Evolutionary conservation across 2,888 invertebrate genomes (phyloP), one percentile per base, ranked within the genome.

Genomic region (Hirtodrosophila cameraria): DNA sequence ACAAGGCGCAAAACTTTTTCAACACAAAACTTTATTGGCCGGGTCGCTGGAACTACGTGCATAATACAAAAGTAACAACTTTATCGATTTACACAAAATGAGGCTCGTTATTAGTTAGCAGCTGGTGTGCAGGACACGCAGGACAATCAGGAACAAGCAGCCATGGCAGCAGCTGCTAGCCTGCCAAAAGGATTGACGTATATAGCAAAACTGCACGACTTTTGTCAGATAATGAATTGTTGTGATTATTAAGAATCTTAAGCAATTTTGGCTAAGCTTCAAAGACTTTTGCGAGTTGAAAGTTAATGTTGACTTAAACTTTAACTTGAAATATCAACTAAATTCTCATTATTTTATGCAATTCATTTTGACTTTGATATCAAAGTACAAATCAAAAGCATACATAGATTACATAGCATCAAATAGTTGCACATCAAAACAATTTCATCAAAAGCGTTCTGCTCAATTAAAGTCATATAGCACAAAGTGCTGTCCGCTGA

Each of bases 31-130:
- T 70, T 73, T 67, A 73, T 69, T 59, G 69, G 74, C 36, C 48
- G 74, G 53, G 62, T 46, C 52, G 49, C 38, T 13, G 31, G 38
- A 73, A 52, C 59, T 70, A 72, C 69, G 75, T 71, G 74, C 63
- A 68, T 62, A 70, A 67, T 73, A 60, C 54, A 60, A 64, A 60
- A 66, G 76, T 78, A 76, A 75, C 81, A 84, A 86, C 83, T 84
- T 84, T 84, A 86, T 84, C 84, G 83, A 84, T 84, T 84, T 78
- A 60, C 72, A 76, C 81, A 67, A 83, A 76, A 74, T 79, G 81
- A 83, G 77, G 69, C 83, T 85, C 80, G 85, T 82, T 82, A 85
- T 85, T 82, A 85, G 82, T 71, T 79, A 58, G 67, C 70, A 62
- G 70, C 60, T 66, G 70, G 50, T 59, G 41, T 39, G 30, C 63